A percentile compares a stretch with the other conserved stretches of the same genome.
phyloP scores from a whole-genome alignment of 2,797 vertebrate genomes.

The Phalanger gymnotis region DNA sequence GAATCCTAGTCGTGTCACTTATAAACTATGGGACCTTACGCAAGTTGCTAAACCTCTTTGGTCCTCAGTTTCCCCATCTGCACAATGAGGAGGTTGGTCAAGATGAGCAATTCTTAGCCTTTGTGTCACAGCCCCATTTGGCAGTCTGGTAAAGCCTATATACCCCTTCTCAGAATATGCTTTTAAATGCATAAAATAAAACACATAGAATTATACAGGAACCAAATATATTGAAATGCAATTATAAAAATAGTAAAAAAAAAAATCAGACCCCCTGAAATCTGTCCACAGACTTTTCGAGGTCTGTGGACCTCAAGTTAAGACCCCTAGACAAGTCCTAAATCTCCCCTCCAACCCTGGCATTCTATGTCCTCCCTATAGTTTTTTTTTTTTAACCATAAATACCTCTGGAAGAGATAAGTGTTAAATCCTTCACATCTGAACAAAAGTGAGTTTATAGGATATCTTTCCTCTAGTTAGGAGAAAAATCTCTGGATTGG shows the following conservation, averaged over 20 bases:
- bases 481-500: neutral
- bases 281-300: neutral
- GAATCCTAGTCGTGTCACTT: neutral
- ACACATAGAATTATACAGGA: neutral
- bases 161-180: neutral
- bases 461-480: neutral
- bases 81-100: neutral
- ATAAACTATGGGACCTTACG: neutral
- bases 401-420: slow-evolving; percentile 13
- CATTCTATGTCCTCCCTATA: neutral
- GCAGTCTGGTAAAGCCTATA: too few species aligned
- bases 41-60: neutral
- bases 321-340: neutral
- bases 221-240: neutral
- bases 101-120: neutral
- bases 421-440: neutral
- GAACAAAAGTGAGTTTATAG: neutral
- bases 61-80: neutral
- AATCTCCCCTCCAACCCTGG: neutral
- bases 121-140: neutral
- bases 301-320: neutral
- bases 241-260: neutral
- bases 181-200: neutral
- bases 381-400: neutral
- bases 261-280: neutral